A percentile compares a stretch with the other conserved stretches of the same genome.
Evolutionary conservation across 2,113 vertebrate species (phyloP).

Genomic region (Polypterus senegalus): DNA sequence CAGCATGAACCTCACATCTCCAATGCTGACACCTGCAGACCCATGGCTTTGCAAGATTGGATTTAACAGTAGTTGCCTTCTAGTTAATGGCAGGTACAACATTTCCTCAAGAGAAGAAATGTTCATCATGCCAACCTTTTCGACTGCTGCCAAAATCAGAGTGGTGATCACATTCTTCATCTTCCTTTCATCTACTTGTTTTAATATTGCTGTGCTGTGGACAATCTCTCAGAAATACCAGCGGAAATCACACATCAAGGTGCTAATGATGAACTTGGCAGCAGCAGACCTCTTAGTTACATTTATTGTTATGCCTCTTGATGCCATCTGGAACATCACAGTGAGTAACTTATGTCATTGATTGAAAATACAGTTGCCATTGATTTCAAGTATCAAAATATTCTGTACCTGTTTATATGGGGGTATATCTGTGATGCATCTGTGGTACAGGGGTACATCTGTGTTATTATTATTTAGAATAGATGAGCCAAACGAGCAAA

Average conservation of each 20-base stretch:
- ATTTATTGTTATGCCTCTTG: slow-evolving; percentile 34
- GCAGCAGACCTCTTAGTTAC: slow-evolving; percentile 28
- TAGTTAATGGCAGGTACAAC: neutral
- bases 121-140: slow-evolving; percentile 30
- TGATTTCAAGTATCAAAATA: no score
- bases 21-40: neutral
- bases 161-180: slow-evolving; percentile 29
- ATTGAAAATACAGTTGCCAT: no score
- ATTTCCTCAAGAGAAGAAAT: slow-evolving; percentile 12
- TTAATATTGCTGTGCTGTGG: slow-evolving; percentile 27
- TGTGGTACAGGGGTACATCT: no score
- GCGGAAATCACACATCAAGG: slow-evolving; percentile 14
- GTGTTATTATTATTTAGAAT: no score
- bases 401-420: no score
- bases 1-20: neutral
- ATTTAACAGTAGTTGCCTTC: neutral
- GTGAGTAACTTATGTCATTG: neutral
- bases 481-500: no score
- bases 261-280: slow-evolving; percentile 31
- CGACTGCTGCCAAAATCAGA: slow-evolving; percentile 27
- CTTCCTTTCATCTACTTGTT: slow-evolving; percentile 28
- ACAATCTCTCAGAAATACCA: slow-evolving; percentile 10
- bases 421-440: no score
- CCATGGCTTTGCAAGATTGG: neutral
- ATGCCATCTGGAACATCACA: slow-evolving; percentile 30